Percentiles rank a stretch among this genome's conserved stretches.
These are phyloP conservation scores for Corella eumyota DNA, from an alignment of 23 tunicate genomes.

Conservation along the genomic window DNA sequence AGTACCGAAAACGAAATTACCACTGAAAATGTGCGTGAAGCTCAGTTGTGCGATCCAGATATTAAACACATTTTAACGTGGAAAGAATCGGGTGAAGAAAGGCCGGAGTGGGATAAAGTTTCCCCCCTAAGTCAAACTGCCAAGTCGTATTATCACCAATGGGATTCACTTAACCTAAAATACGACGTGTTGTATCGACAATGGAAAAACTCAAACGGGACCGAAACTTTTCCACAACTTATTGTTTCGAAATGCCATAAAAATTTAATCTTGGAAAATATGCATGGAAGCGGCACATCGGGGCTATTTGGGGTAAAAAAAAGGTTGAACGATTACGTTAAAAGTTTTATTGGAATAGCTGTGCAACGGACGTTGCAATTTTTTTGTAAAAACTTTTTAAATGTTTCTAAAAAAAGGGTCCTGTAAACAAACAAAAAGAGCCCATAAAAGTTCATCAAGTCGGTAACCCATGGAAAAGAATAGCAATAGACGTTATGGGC, in stretches of 20 bases:
- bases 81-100: no score
- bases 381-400: background rate
- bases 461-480: background rate
- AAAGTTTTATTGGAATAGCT: background rate
- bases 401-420: background rate
- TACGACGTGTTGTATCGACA: no score
- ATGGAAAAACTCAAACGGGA: no score
- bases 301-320: background rate
- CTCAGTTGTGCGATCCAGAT: no score
- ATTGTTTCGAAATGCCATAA: no score
- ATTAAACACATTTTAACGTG: no score
- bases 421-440: background rate
- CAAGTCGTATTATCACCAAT: no score
- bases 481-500: background rate
- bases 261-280: no score
- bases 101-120: no score
- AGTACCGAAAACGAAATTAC: background rate
- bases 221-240: no score
- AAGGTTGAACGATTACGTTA: background rate
- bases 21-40: background rate
- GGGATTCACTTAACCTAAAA: no score
- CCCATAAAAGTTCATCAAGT: background rate
- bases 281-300: background rate
- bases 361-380: background rate
- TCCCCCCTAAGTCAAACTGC: no score